Base-by-base conservation (phyloP, 2,797 vertebrate genomes). In the Cottoperca gobio region DNA sequence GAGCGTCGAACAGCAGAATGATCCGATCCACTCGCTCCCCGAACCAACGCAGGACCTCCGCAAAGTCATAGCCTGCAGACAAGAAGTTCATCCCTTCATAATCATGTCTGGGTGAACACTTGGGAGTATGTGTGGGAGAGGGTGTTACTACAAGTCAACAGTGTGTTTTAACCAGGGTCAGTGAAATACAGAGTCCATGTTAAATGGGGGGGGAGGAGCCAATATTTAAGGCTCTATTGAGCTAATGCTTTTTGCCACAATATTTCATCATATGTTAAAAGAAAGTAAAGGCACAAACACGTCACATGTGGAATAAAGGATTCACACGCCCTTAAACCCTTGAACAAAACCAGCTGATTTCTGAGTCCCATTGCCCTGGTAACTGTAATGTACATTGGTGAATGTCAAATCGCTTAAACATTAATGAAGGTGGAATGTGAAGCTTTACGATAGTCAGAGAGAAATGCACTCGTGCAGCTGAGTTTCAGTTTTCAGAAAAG, bases 1-100 rank as follows among this genome's bases (percentile, higher is more conserved):
- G 98, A 21, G 98, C 98, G 19, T 99, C 98, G 2, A 99, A 99
- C 64, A 99, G 96, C 54, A 99, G 95, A 80, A 99, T 98, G 92
- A 99, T 99, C 26, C 97, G 95, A 89, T 99, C 98, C 0, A 99
- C 97, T 0, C 98, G 94, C 86, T 99, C 98, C 0, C 97, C 96
- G 75, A 99, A 99, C 97, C 97, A 99, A n/a, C 97, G 96, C 55
- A 98, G 93, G 6, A 99, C 97, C 81, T 99, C 97, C 1, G 97
- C 94, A 83, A 99, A 99, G 91, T 99, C 97, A 0, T 99, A 99
- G 28, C 97, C 97, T 99, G 85, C 17, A n/a, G 17, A 64, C 19
- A 35, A 63, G 37, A 66, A 53, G 49, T 31, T 26, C 42, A 61
- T 2, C 40, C 40, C 12, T 31, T 46, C 42, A 61, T 3, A n/a